Evolutionary conservation across 1,140 invertebrate genomes (phyloP), one percentile per base, ranked within the genome.

Genomic region (Diorhabda carinulata): DNA sequence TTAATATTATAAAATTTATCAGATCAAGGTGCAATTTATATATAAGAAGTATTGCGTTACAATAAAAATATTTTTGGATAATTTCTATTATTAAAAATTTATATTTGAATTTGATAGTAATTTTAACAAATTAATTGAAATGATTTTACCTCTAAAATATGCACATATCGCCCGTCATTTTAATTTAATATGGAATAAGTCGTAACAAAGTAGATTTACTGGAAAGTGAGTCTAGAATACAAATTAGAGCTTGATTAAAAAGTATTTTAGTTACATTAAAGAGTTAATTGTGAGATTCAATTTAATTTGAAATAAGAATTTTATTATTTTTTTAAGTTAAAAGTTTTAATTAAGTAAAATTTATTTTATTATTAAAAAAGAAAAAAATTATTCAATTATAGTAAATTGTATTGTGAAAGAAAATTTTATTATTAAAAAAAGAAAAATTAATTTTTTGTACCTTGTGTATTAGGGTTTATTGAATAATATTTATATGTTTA

Each of bases 171-270:
- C 87, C 87, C 86, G 86, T 89, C 87, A 82, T 81, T 89, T 84
- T 86, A 82, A 81, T 83, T 81, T 80, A 84, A 84, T 79, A 80
- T 83, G 81, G 83, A 84, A 88, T 84, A 89, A 89, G 87, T 89
- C 87, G 87, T 88, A 89, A 89, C 87, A 89, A 89, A 89, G 87
- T 89, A 87, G 85, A 83, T 78, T 79, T 88, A 87, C 82, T 86
- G 86, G 87, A 89, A 89, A 84, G 81, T 88, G 82, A 82, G 81
- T 83, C 84, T 87, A 82, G 85, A 84, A 83, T 68, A 57, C 77
- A 82, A 83, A 81, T 78, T 83, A 83, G 79, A 85, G 80, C 81
- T 86, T 85, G 25, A 25, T 25, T 25, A 25, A 1, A 25, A 25
- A 25, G 25, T 25, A 0, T 25, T 25, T 86, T 25, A 84, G 81